Conservation (phyloP, 2,888 invertebrate genomes). For the Drosophila borborema region DNA sequence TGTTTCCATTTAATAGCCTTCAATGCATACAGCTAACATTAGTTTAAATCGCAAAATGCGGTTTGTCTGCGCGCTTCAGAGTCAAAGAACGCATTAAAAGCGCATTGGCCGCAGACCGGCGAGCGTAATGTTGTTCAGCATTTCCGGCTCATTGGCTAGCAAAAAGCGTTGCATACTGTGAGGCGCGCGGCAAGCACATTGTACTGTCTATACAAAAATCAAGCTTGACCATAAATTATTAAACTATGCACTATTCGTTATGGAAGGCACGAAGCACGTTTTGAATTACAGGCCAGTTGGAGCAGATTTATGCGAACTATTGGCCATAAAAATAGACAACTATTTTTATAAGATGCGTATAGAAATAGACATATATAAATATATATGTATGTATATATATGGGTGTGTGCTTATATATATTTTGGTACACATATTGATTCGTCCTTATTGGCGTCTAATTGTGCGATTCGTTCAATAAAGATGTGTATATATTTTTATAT, state of each 20-base stretch:
- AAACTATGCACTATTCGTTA: slow-evolving; percentile 40
- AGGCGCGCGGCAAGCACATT: slow-evolving; percentile 24
- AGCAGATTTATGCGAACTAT: slow-evolving; percentile 60
- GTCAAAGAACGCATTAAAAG: slow-evolving; percentile 82
- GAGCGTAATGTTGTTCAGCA: slow-evolving; percentile 46
- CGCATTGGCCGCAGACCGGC: slow-evolving; percentile 63
- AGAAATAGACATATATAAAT: not conserved
- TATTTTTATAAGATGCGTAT: slow-evolving; percentile 8
- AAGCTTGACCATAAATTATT: slow-evolving; percentile 66
- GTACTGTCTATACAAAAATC: slow-evolving; percentile 48
- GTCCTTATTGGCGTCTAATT: slow-evolving; percentile 59
- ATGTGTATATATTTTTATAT: not conserved
- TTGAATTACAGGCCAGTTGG: slow-evolving; percentile 63
- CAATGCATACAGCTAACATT: not conserved
- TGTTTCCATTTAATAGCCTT: not conserved
- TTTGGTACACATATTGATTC: not conserved
- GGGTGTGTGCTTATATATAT: not conserved
- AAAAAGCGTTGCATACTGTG: slow-evolving; percentile 45
- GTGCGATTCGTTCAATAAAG: slow-evolving; percentile 22
- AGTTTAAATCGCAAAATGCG: not conserved
- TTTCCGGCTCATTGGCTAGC: slow-evolving; percentile 72
- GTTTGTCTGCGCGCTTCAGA: slow-evolving; percentile 25
- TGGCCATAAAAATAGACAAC: slow-evolving; percentile 67
- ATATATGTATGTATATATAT: not conserved
- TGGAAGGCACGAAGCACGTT: slow-evolving; percentile 34